Conservation (phyloP, 2,888 invertebrate genomes). For the Hypselothyrea guttata region DNA sequence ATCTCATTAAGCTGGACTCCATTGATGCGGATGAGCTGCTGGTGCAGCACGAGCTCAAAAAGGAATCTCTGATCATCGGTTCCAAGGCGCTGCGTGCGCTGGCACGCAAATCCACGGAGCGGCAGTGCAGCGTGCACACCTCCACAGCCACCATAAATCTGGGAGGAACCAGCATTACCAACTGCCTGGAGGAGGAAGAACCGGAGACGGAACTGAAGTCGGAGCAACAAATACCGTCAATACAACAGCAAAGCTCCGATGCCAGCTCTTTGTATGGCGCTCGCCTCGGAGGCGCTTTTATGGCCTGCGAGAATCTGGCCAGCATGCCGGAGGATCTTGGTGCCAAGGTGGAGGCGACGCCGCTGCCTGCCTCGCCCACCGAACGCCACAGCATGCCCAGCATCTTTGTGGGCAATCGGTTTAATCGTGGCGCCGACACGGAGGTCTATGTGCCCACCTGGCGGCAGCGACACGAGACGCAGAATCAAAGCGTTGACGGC, state of each 20-base stretch:
- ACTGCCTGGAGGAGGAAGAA: conserved; percentile 51
- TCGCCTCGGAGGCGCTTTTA: conserved; percentile 83
- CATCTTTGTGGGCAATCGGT: conserved; percentile 85
- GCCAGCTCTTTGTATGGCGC: conserved; percentile 84
- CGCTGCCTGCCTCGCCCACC: conserved; percentile 46
- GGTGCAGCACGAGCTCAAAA: conserved; percentile 59
- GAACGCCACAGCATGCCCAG: conserved; percentile 87
- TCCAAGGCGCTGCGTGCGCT: conserved; percentile 79
- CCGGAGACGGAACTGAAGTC: conserved; percentile 5
- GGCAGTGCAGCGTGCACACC: conserved; percentile 82
- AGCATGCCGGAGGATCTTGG: conserved; percentile 82
- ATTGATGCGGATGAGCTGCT: conserved; percentile 43
- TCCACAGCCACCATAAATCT: conserved; percentile 83
- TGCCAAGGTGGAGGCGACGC: not conserved
- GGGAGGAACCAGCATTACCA: conserved; percentile 53
- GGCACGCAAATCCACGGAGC: conserved; percentile 74
- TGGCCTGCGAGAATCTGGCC: conserved; percentile 87
- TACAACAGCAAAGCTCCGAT: conserved; percentile 85
- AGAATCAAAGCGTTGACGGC: conserved; percentile 74
- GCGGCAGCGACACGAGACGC: conserved; percentile 78
- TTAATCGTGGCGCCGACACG: conserved; percentile 84
- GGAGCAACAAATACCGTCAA: not conserved
- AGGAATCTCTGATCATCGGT: conserved; percentile 81
- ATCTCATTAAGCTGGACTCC: conserved; percentile 78
- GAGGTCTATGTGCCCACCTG: conserved; percentile 84